Base-by-base conservation (phyloP, 1,140 invertebrate genomes). In the Tenebrio molitor region DNA sequence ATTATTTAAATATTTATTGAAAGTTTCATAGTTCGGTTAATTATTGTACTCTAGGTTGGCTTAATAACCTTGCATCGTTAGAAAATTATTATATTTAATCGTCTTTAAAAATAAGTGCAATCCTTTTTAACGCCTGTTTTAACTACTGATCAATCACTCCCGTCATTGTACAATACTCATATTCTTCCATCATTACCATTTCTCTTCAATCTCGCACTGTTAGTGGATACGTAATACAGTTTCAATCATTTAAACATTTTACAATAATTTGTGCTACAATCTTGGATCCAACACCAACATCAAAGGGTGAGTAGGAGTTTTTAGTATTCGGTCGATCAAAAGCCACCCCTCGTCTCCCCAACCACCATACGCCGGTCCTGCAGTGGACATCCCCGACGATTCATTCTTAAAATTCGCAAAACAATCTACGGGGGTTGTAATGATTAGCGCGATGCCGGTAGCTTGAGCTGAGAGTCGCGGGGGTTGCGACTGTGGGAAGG, bases 1-100 rank as follows among this genome's bases (percentile, higher is more conserved):
- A 80, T 80, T 77, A 80, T 80, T 80, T 80, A 76, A 77, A 77
- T 72, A 74, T 80, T 82, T 79, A 81, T 81, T 81, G 71, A 78
- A 76, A 65, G 77, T 81, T 79, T 76, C 71, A 70, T 77, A 74
- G 74, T 80, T 81, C 74, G 75, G 81, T 82, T 80, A 62, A 71
- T 79, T 80, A 74, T 79, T 75, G 76, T 81, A 80, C 73, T 74
- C 74, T 79, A 79, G 78, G 77, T 81, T 81, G 77, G 79, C 80
- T 81, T 81, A 74, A 75, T 78, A 80, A 77, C 69, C 76, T 74
- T 80, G 77, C 75, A 80, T 78, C 74, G 76, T 81, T 81, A 77
- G 70, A 77, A 50, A 72, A 78, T 76, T 76, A 77, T 80, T 78
- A 74, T 79, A 78, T 76, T 78, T 78, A 77, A 78, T 74, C 76